phyloP scores from a whole-genome alignment of 2,113 vertebrate species.

The Melanocharis versteri region DNA sequence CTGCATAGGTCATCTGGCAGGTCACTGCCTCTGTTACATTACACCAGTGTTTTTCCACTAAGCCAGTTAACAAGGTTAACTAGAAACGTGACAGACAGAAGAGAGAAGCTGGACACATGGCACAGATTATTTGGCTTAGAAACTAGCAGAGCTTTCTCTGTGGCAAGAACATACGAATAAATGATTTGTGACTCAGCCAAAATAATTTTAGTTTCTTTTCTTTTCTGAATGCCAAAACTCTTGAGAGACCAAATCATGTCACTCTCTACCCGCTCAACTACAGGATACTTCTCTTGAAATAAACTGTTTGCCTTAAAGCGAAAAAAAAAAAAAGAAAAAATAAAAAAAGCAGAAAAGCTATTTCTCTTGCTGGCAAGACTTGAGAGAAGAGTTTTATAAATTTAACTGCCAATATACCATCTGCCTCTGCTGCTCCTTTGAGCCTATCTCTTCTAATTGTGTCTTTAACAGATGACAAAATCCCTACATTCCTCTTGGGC shows the following conservation, averaged over 20 bases:
- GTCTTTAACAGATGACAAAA: conserved; percentile 19
- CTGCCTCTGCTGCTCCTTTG: conserved; percentile 34
- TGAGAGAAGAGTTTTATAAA: conserved; percentile 20
- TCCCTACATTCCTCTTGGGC: neutral
- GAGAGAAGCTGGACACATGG: conserved; percentile 37
- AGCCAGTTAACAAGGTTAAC: conserved; percentile 43
- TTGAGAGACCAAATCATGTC: neutral
- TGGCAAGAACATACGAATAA: neutral
- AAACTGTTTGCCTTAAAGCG: neutral
- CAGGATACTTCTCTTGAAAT: neutral
- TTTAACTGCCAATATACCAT: conserved; percentile 39
- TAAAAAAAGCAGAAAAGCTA: neutral
- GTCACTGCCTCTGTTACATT: conserved; percentile 38
- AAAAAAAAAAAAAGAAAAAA: neutral
- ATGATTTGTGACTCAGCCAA: conserved; percentile 8
- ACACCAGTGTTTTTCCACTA: conserved; percentile 50
- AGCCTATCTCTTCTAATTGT: conserved; percentile 13
- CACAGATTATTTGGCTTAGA: conserved; percentile 24
- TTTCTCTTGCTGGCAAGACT: neutral
- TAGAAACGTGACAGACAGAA: conserved; percentile 34
- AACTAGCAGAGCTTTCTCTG: neutral
- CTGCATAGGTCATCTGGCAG: conserved; percentile 45
- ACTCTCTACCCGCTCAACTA: neutral
- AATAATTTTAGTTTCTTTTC: neutral
- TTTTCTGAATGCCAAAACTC: neutral